These are phyloP conservation scores for Conopomorpha cramerella DNA, from an alignment of 1,140 invertebrate species.

Conservation along the genomic window DNA sequence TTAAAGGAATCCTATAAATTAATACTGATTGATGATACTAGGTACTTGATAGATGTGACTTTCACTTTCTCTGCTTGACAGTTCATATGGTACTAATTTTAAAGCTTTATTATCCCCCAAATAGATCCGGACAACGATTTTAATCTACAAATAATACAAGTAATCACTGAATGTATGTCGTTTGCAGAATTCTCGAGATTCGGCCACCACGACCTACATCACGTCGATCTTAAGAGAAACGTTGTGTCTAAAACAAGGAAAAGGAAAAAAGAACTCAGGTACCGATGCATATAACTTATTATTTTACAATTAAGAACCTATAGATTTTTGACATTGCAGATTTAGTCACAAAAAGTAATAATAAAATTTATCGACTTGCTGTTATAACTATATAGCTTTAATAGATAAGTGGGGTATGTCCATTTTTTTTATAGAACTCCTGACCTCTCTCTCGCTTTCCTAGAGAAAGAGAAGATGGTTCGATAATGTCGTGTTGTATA, in stretches of 20 bases:
- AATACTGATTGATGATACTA: too few relatives aligned
- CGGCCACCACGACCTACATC: slow-evolving; percentile 36
- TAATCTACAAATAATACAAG: neutral
- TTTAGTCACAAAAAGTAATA: too few relatives aligned
- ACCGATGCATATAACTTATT: neutral
- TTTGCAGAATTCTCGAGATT: slow-evolving; percentile 40
- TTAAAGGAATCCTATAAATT: too few relatives aligned
- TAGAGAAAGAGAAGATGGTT: too few relatives aligned
- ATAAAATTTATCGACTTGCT: neutral
- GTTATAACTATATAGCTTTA: neutral
- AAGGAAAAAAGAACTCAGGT: slow-evolving; percentile 54
- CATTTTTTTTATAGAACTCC: neutral
- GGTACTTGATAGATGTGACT: neutral
- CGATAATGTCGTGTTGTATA: too few relatives aligned
- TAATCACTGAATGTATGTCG: slow-evolving; percentile 7
- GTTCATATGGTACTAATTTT: neutral
- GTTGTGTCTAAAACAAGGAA: slow-evolving; percentile 50
- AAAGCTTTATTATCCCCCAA: neutral
- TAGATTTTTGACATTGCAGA: too few relatives aligned
- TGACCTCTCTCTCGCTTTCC: too few relatives aligned
- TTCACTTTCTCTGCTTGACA: neutral
- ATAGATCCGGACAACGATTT: neutral
- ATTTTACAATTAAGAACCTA: slow-evolving; percentile 1
- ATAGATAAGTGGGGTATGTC: neutral
- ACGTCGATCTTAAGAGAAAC: slow-evolving; percentile 50